A percentile compares a stretch with the other conserved stretches of the same genome.
Evolutionary conservation across 2,888 invertebrate genomes (phyloP).

Genomic region (Hypolimnas misippus): DNA sequence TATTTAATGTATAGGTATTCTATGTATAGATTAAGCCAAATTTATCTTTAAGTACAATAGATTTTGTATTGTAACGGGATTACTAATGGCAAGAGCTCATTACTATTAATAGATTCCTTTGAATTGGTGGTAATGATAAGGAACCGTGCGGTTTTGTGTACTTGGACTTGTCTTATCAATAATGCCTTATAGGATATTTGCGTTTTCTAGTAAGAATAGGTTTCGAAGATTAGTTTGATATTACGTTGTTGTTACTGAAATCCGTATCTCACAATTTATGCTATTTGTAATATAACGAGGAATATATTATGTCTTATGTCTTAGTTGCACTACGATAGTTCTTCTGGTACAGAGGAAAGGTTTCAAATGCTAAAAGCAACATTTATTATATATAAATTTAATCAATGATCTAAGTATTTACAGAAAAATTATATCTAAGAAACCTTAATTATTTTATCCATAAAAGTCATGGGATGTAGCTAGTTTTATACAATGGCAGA

Average conservation of each 20-base stretch:
- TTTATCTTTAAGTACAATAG: conserved; percentile 23
- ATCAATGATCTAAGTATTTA: too few relatives aligned
- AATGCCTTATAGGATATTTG: conserved; percentile 18
- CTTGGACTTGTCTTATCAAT: conserved; percentile 20
- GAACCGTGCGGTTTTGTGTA: conserved; percentile 8
- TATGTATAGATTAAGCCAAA: not conserved
- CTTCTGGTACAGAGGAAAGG: too few relatives aligned
- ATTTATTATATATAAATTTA: too few relatives aligned
- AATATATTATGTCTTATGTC: too few relatives aligned
- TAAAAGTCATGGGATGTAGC: too few relatives aligned
- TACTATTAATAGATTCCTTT: conserved; percentile 43
- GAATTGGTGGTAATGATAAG: conserved; percentile 25
- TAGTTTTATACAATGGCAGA: too few relatives aligned
- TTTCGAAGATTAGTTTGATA: conserved; percentile 11
- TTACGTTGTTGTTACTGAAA: not conserved
- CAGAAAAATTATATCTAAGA: too few relatives aligned
- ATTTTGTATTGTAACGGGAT: conserved; percentile 33
- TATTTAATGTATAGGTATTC: too few relatives aligned
- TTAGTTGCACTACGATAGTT: too few relatives aligned
- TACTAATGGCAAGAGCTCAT: conserved; percentile 43
- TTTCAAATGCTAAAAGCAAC: too few relatives aligned
- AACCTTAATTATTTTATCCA: too few relatives aligned
- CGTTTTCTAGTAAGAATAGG: conserved; percentile 18
- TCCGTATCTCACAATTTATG: not conserved
- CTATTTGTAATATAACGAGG: not conserved